phyloP scores from a whole-genome alignment of 2,888 invertebrate species.

The Blastobasis adustella region DNA sequence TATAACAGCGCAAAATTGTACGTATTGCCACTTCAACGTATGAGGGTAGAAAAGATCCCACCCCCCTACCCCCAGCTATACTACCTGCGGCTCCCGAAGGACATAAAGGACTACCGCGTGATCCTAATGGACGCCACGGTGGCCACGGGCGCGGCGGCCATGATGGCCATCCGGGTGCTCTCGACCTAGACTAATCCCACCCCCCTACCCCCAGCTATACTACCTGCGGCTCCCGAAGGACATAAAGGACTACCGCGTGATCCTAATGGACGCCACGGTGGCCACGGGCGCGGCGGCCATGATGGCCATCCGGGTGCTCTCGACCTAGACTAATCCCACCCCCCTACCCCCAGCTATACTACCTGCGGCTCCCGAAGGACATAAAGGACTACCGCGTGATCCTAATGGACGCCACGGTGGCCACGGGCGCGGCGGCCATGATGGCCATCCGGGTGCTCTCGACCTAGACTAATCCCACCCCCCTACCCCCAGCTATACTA shows the following conservation, averaged over 20 bases:
- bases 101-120: too few species aligned
- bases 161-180: too few species aligned
- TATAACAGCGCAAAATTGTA: too few species aligned
- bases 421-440: slow-evolving; percentile 87
- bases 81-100: too few species aligned
- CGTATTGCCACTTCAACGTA: too few species aligned
- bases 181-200: neutral
- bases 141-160: too few species aligned
- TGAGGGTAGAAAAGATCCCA: too few species aligned
- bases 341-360: neutral
- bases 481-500: neutral
- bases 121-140: too few species aligned
- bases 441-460: slow-evolving; percentile 96
- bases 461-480: slow-evolving; percentile 74
- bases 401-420: slow-evolving; percentile 41
- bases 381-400: slow-evolving; percentile 89
- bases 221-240: slow-evolving; percentile 94
- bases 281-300: slow-evolving; percentile 97
- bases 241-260: slow-evolving; percentile 91
- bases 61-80: too few species aligned
- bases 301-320: slow-evolving; percentile 97
- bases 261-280: slow-evolving; percentile 96
- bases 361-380: neutral
- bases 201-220: slow-evolving; percentile 8
- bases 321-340: slow-evolving; percentile 87